phyloP scores from a whole-genome alignment of 2,113 vertebrate genomes.

The Silurus meridionalis region DNA sequence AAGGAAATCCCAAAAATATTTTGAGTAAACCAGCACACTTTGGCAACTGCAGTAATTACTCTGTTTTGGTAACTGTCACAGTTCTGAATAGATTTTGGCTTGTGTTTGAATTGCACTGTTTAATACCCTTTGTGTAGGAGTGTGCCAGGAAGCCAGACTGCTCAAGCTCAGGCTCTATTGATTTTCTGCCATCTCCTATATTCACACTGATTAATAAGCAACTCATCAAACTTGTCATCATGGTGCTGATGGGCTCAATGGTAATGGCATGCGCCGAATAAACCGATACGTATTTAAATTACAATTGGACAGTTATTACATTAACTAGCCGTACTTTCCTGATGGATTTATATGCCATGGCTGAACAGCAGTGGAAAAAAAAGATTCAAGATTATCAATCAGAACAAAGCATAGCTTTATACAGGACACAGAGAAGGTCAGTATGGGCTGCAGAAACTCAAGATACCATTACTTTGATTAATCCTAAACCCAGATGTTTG shows the following conservation, averaged over 20 bases:
- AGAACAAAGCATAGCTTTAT: not conserved
- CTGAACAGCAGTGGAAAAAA: not conserved
- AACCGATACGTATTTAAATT: not conserved
- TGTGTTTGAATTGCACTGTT: conserved; percentile 6
- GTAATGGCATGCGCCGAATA: not conserved
- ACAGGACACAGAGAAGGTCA: conserved; percentile 17
- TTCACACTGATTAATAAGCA: conserved; percentile 31
- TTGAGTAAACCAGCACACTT: not conserved
- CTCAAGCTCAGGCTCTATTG: not conserved
- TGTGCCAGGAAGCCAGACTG: not conserved
- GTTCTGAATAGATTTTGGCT: conserved; percentile 30
- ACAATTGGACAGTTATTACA: not conserved
- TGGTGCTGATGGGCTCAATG: conserved; percentile 14
- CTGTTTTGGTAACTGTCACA: conserved; percentile 24
- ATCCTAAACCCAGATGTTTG: conserved; percentile 49
- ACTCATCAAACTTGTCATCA: conserved; percentile 9
- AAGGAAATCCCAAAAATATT: not conserved
- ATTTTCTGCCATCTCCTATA: conserved; percentile 39
- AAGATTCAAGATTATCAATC: not conserved
- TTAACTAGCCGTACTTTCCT: not conserved
- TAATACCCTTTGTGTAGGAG: conserved; percentile 22
- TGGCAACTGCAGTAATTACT: conserved; percentile 25
- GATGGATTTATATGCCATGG: not conserved
- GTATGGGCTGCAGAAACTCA: conserved; percentile 2
- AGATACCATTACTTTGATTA: conserved; percentile 37